These are phyloP conservation scores for Oligia fasciuncula DNA, from an alignment of 2,888 invertebrate genomes.

Conservation along the genomic window DNA sequence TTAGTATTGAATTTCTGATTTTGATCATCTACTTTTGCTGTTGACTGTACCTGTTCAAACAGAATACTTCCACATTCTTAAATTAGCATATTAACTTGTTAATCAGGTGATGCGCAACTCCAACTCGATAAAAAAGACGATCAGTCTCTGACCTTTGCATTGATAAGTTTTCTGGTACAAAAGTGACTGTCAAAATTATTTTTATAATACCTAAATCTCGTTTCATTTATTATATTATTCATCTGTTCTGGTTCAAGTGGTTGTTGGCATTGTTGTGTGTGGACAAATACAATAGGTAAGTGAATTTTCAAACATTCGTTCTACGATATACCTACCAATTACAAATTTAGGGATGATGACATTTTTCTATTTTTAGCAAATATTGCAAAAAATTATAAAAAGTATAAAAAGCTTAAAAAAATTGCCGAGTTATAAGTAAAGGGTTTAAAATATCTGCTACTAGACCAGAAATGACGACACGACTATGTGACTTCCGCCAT, in stretches of 20 bases:
- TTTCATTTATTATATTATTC: background rate
- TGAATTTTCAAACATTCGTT: background rate
- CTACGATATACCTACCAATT: background rate
- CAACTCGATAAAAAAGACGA: background rate
- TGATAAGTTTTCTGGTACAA: conserved; percentile 11
- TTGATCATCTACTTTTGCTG: no score
- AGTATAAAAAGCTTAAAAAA: no score
- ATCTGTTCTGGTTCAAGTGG: background rate
- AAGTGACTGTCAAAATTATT: conserved; percentile 3
- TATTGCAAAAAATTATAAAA: no score
- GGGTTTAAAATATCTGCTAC: background rate
- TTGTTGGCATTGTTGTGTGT: background rate
- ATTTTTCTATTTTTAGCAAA: background rate
- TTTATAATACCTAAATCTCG: background rate
- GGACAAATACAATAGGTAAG: conserved; percentile 12
- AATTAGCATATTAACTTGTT: conserved; percentile 26
- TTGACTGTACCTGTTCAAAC: background rate
- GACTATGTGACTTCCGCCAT: background rate
- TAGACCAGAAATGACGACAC: background rate
- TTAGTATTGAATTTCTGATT: no score
- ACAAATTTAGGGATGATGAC: background rate
- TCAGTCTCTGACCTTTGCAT: conserved; percentile 16
- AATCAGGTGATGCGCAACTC: conserved; percentile 11
- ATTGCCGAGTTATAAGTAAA: no score
- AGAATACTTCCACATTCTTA: background rate